Evolutionary conservation across 2,113 vertebrate species (phyloP).

Genomic region (Myotis davidii): DNA sequence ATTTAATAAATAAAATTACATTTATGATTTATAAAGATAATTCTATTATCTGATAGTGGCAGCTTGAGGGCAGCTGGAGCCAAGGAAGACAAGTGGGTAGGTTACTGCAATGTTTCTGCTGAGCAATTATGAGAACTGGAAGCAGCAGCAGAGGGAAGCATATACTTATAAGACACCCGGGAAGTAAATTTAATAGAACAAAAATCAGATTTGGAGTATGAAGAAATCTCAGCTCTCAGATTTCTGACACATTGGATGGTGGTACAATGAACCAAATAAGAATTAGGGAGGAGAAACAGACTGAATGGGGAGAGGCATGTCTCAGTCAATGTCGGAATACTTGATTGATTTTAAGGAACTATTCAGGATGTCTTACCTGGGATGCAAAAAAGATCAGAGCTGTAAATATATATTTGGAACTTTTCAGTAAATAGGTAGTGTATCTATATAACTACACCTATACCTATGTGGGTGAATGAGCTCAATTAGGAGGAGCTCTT

Average conservation of each 20-base stretch:
- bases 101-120: background rate
- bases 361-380: background rate
- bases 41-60: background rate
- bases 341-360: background rate
- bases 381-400: background rate
- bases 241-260: background rate
- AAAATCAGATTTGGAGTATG: background rate
- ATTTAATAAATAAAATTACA: background rate
- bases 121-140: background rate
- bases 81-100: background rate
- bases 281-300: background rate
- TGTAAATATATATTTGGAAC: background rate
- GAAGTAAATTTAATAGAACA: background rate
- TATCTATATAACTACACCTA: background rate
- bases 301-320: background rate
- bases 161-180: background rate
- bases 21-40: background rate
- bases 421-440: background rate
- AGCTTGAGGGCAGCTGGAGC: background rate
- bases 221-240: background rate
- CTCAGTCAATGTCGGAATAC: background rate
- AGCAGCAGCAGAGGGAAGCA: background rate
- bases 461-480: background rate
- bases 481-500: background rate
- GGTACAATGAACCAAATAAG: background rate